Conservation (phyloP, 2,113 vertebrate genomes). For the Xiphophorus maculatus region DNA sequence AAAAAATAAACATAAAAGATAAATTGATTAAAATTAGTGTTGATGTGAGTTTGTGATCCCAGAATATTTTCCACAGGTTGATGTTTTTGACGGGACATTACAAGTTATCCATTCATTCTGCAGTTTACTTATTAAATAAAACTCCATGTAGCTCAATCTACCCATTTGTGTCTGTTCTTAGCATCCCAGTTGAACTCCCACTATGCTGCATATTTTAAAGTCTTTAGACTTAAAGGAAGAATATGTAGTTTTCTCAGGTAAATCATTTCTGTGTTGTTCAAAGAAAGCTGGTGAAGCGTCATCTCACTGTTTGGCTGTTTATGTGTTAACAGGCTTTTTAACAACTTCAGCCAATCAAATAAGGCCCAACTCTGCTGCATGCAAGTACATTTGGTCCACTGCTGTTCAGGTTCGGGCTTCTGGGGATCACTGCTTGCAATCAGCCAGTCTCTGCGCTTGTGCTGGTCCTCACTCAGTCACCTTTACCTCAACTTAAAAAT, state of each 20-base stretch:
- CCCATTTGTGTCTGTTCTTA: background rate
- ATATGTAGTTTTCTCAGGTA: background rate
- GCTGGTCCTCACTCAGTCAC: background rate
- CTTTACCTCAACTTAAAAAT: slow-evolving; percentile 30
- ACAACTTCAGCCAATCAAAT: slow-evolving; percentile 33
- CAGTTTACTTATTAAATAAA: background rate
- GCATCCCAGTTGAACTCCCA: background rate
- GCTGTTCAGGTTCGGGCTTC: background rate
- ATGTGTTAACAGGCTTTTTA: slow-evolving; percentile 6
- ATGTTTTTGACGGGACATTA: background rate
- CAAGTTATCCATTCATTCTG: background rate
- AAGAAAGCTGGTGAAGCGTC: background rate
- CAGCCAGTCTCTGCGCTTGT: background rate
- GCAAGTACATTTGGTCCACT: background rate
- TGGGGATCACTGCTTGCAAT: background rate
- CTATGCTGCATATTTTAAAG: background rate
- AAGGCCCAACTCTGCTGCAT: fast-evolving
- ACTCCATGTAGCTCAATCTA: background rate
- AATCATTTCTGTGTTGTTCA: background rate
- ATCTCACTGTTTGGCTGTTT: background rate
- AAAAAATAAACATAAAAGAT: too few relatives aligned
- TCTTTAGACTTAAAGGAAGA: background rate
- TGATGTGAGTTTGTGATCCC: too few relatives aligned
- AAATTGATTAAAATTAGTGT: too few relatives aligned
- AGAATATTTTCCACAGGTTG: background rate